These are phyloP conservation scores for Simalia tracyae DNA, from an alignment of 2,797 vertebrate genomes.

Conservation along the genomic window DNA sequence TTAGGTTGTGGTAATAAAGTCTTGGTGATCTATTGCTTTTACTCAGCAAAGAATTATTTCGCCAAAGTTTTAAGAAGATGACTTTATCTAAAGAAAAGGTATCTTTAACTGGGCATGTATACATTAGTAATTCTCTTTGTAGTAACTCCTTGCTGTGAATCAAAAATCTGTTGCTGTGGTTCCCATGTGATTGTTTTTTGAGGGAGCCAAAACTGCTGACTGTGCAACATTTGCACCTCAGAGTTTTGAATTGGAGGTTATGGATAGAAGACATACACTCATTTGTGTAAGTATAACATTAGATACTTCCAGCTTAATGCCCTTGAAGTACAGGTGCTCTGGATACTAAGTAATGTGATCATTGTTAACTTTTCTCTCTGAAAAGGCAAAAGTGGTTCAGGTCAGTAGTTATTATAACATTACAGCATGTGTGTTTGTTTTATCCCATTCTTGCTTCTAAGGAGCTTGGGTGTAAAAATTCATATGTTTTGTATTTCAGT, in stretches of 20 bases:
- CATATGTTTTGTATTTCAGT: neutral
- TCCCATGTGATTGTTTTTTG: neutral
- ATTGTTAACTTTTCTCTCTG: neutral
- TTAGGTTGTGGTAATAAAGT: neutral
- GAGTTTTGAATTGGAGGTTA: neutral
- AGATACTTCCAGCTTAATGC: neutral
- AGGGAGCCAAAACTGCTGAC: neutral
- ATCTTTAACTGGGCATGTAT: neutral
- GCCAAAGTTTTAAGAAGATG: neutral
- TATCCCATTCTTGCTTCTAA: neutral
- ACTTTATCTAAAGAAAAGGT: neutral
- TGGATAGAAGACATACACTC: neutral
- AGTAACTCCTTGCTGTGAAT: neutral
- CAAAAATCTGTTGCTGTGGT: neutral
- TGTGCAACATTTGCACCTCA: neutral
- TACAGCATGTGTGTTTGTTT: neutral
- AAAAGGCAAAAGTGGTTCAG: neutral
- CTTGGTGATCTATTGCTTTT: neutral
- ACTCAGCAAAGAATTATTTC: neutral
- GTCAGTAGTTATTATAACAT: neutral
- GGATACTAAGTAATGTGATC: neutral
- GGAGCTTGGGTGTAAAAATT: neutral
- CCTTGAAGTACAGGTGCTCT: neutral
- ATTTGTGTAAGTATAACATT: neutral
- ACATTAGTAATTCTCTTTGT: neutral